phyloP scores from a whole-genome alignment of 2,113 vertebrate species.

The Xyrauchen texanus region DNA sequence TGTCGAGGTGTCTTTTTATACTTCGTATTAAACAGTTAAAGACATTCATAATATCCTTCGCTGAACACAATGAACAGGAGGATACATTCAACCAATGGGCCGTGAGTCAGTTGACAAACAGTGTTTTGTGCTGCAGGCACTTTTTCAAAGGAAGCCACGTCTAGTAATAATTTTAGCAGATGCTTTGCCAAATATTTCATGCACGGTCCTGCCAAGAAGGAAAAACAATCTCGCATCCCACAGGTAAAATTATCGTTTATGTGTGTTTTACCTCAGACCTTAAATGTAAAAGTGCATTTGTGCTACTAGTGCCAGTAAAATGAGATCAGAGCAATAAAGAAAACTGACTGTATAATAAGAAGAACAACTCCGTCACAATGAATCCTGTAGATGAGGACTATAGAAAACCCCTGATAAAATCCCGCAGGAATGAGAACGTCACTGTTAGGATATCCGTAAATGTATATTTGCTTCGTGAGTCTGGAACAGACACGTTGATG shows the following conservation, averaged over 20 bases:
- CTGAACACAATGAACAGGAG: slow-evolving; percentile 2
- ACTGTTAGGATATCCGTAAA: too few species aligned
- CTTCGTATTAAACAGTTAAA: not conserved
- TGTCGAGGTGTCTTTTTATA: not conserved
- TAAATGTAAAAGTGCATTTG: slow-evolving; percentile 86
- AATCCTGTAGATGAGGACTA: slow-evolving; percentile 45
- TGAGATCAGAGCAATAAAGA: slow-evolving; percentile 71
- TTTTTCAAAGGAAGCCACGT: slow-evolving; percentile 64
- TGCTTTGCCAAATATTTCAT: slow-evolving; percentile 85
- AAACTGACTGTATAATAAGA: slow-evolving; percentile 61
- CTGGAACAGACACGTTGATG: too few species aligned
- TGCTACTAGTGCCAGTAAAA: slow-evolving; percentile 67
- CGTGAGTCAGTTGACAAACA: slow-evolving; percentile 60
- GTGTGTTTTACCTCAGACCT: slow-evolving; percentile 88
- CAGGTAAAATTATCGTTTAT: slow-evolving; percentile 88
- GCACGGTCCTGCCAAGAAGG: slow-evolving; percentile 82
- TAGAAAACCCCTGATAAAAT: slow-evolving; percentile 46
- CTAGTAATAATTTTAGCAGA: slow-evolving; percentile 75
- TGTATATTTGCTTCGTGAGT: not conserved
- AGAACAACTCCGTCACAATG: slow-evolving; percentile 61
- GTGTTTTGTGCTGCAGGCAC: slow-evolving; percentile 54
- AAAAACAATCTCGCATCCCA: slow-evolving; percentile 85
- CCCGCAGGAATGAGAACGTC: not conserved
- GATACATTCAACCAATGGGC: slow-evolving; percentile 48
- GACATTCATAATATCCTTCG: slow-evolving; percentile 6